phyloP scores from a whole-genome alignment of 2,888 invertebrate genomes.

The Megalurothrips usitatus region DNA sequence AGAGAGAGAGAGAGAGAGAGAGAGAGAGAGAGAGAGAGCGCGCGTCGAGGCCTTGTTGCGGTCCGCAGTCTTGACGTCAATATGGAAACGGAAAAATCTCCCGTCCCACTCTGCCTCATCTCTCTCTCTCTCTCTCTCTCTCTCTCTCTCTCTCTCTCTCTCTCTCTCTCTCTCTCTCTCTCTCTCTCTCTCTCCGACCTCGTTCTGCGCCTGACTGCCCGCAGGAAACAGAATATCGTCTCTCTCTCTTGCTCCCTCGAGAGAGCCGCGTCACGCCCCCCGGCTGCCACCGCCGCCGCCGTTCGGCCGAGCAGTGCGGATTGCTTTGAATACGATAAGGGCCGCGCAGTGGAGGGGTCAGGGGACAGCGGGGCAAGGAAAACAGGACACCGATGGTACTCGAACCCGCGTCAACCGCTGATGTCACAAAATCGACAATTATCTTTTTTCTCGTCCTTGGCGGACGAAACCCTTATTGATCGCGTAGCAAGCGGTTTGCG shows the following conservation, averaged over 20 bases:
- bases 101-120: background rate
- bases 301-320: background rate
- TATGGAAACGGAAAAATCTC: constrained; percentile 21
- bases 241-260: background rate
- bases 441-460: no score
- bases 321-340: background rate
- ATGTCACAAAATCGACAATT: no score
- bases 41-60: background rate
- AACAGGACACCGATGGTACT: no score
- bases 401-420: no score
- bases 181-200: background rate
- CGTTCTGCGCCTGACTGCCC: constrained; percentile 15
- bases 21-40: no score
- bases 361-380: no score
- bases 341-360: background rate
- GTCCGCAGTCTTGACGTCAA: background rate
- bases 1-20: no score
- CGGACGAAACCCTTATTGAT: no score
- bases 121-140: no score
- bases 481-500: no score
- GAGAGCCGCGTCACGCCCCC: background rate
- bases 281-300: background rate
- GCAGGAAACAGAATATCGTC: constrained; percentile 17
- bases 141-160: background rate
- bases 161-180: background rate